Base-by-base conservation (phyloP, 2,113 vertebrate species). In the Neolamprologus cancellatus region DNA sequence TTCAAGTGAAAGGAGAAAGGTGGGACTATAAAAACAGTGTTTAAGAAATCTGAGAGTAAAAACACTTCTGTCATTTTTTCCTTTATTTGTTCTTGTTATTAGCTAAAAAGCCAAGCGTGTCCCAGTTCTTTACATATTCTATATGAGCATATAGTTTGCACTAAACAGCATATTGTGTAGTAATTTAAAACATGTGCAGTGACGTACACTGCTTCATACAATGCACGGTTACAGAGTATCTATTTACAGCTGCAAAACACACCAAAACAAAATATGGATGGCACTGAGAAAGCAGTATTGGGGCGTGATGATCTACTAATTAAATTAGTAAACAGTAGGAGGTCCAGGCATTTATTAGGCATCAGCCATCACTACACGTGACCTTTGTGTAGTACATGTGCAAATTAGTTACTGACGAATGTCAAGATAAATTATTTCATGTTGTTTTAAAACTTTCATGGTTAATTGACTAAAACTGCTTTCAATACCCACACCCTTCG, bases 401-500 rank as follows among this genome's bases (percentile, higher is more conserved):
- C 23, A 74, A 48, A 74, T 28, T 74, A 46, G 41, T 74, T 74
- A 76, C 14, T 76, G 44, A 50, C 2, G 0, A 76, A 76, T 48
- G 44, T 50, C 17, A 48, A 76, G 44, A 32, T 28, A 76, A 50
- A 76, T 12, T n/a, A 18, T 32, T 76, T 50, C 44, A n/a, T 76
- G 71, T 13, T 13, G 28, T 50, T 76, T 76, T 76, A 50, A 18
- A 76, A 30, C 23, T 7, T 76, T 76, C 44, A 50, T 50, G 25
- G 44, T 76, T 50, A 76, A 50, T n/a, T 50, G 44, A 76, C 25
- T 50, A 76, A 76, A 76, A 48, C 44, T n/a, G 25, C 11, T 50
- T 50, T 30, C 20, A 46, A 46, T 46, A 71, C 2, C 66, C 66
- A 44, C 36, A 71, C 66, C 25, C 44, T n/a, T 76, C 0, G 2